These are phyloP conservation scores for Pipistrellus nathusii DNA, from an alignment of 2,797 vertebrate species.

Conservation along the genomic window DNA sequence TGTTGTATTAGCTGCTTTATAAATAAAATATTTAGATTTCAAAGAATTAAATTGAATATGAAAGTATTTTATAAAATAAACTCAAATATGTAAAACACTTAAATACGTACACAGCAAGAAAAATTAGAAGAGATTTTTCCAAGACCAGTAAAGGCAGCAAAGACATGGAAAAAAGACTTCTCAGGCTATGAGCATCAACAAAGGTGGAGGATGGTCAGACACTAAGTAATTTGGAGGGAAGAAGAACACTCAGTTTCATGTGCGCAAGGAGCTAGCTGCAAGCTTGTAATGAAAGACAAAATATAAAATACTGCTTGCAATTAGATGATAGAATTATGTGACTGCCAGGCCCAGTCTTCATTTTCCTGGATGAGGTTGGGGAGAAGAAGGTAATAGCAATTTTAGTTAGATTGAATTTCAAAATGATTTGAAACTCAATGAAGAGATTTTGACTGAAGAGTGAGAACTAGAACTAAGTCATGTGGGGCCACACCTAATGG, in stretches of 20 bases:
- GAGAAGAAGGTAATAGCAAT: not conserved
- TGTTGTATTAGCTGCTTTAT: not conserved
- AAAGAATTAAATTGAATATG: not conserved
- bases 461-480: not conserved
- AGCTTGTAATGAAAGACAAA: not conserved
- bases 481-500: not conserved
- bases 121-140: not conserved
- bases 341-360: not conserved
- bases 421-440: not conserved
- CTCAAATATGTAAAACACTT: not conserved
- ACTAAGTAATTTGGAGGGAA: not conserved
- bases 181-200: not conserved
- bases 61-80: slow-evolving; percentile 9
- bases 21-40: not conserved
- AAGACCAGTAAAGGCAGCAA: not conserved
- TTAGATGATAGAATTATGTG: not conserved
- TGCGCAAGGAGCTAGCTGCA: not conserved
- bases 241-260: not conserved
- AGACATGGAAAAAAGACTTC: not conserved
- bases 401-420: slow-evolving; percentile 11
- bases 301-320: not conserved
- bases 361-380: not conserved
- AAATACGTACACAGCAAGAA: not conserved
- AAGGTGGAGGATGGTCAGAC: not conserved
- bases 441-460: not conserved